Percentiles rank a stretch among this genome's conserved stretches.
Evolutionary conservation across 2,888 invertebrate species (phyloP).

Genomic region (Cephus sareptanus): DNA sequence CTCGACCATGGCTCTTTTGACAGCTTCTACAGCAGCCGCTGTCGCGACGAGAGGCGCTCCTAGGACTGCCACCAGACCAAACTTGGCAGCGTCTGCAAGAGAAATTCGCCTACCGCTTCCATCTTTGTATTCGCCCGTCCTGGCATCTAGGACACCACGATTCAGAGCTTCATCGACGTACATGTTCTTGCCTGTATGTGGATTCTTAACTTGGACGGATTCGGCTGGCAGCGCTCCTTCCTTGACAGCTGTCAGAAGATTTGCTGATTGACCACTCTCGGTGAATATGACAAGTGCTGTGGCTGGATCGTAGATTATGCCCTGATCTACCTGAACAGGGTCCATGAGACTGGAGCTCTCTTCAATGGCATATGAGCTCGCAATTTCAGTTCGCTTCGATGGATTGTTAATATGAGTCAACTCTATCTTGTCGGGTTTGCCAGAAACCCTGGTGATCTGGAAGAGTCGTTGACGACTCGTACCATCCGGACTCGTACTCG

Average conservation of each 20-base stretch:
- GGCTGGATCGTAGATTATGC: conserved; percentile 82
- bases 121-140: conserved; percentile 77
- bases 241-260: conserved; percentile 80
- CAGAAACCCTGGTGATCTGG: conserved; percentile 78
- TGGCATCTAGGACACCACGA: conserved; percentile 79
- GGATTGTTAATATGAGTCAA: conserved; percentile 70
- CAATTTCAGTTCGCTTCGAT: conserved; percentile 66
- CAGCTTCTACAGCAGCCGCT: conserved; percentile 76
- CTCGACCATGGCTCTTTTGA: conserved; percentile 73
- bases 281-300: conserved; percentile 81
- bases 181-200: conserved; percentile 75
- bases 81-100: conserved; percentile 79
- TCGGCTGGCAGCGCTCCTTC: conserved; percentile 78
- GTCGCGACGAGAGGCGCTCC: conserved; percentile 82
- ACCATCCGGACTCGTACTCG: conserved; percentile 60
- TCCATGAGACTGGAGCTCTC: conserved; percentile 68
- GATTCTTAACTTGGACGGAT: conserved; percentile 78
- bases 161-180: conserved; percentile 81
- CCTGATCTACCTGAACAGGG: conserved; percentile 79
- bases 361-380: conserved; percentile 59
- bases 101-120: conserved; percentile 75
- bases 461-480: conserved; percentile 74
- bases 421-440: conserved; percentile 79
- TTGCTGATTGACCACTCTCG: conserved; percentile 76
- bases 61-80: conserved; percentile 80